Percentiles rank a stretch among this genome's conserved stretches.
These are phyloP conservation scores for Anastatus disparis DNA, from an alignment of 1,140 invertebrate genomes.

Conservation along the genomic window DNA sequence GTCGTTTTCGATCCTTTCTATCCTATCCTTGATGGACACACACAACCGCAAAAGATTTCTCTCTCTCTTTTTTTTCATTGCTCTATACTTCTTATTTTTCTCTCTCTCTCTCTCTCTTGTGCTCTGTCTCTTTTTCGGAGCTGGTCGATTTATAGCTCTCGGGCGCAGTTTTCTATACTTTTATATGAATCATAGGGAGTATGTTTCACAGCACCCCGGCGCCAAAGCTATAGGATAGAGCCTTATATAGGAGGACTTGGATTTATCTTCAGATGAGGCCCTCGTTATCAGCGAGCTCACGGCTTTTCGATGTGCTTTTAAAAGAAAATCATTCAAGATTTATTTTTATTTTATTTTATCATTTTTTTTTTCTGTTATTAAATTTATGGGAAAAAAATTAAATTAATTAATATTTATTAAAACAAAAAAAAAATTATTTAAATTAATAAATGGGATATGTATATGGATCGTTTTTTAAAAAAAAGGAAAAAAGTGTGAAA, in stretches of 20 bases:
- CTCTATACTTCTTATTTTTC: not conserved
- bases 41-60: too few species aligned
- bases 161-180: conserved; percentile 14
- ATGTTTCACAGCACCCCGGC: conserved; percentile 29
- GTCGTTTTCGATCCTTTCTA: too few species aligned
- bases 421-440: too few species aligned
- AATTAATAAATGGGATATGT: too few species aligned
- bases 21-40: too few species aligned
- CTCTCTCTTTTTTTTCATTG: not conserved
- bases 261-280: conserved; percentile 27
- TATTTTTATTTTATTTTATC: too few species aligned
- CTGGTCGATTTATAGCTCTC: conserved; percentile 30
- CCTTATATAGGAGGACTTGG: not conserved
- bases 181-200: conserved; percentile 32
- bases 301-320: too few species aligned
- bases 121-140: conserved; percentile 43
- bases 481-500: not conserved
- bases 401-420: too few species aligned
- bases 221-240: conserved; percentile 29
- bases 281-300: conserved; percentile 13
- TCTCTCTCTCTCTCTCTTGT: not conserved
- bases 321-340: too few species aligned
- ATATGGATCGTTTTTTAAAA: too few species aligned
- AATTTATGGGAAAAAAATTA: too few species aligned
- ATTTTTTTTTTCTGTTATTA: too few species aligned